These are phyloP conservation scores for Aplysia californica DNA, from an alignment of 1,140 invertebrate genomes.

Conservation along the genomic window DNA sequence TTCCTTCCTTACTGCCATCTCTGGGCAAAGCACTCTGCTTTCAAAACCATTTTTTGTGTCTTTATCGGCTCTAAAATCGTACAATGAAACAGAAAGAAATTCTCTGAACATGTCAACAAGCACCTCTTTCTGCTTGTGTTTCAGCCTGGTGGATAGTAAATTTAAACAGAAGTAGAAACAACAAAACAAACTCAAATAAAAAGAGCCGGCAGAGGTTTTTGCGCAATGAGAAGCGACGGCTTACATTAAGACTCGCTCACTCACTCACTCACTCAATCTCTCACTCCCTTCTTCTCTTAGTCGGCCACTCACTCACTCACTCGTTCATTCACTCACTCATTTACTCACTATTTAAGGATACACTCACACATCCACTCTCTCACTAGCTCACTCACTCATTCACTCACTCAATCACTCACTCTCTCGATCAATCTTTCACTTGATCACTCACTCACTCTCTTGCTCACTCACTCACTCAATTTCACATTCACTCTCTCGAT, in stretches of 20 bases:
- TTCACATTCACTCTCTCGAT: not conserved
- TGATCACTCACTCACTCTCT: not conserved
- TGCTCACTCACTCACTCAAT: too few species aligned
- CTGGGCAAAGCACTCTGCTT: too few species aligned
- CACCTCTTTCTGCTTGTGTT: not conserved
- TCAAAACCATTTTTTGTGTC: too few species aligned
- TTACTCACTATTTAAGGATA: not conserved
- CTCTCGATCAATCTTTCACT: not conserved
- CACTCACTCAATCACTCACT: too few species aligned
- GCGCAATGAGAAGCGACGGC: not conserved
- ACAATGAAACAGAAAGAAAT: too few species aligned
- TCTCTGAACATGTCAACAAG: too few species aligned
- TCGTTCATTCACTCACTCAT: too few species aligned
- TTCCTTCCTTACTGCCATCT: too few species aligned
- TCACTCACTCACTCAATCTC: too few species aligned
- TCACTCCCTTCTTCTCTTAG: not conserved
- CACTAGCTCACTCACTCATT: too few species aligned
- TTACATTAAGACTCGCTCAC: not conserved
- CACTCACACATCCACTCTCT: not conserved
- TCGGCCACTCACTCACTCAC: too few species aligned
- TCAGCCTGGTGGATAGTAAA: not conserved
- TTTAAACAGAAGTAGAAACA: not conserved
- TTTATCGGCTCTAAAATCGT: too few species aligned
- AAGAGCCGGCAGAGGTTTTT: not conserved
- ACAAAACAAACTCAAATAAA: not conserved